Evolutionary conservation across 2,113 vertebrate species (phyloP), one percentile per base, ranked within the genome.

Genomic region (Dicaeum eximium): DNA sequence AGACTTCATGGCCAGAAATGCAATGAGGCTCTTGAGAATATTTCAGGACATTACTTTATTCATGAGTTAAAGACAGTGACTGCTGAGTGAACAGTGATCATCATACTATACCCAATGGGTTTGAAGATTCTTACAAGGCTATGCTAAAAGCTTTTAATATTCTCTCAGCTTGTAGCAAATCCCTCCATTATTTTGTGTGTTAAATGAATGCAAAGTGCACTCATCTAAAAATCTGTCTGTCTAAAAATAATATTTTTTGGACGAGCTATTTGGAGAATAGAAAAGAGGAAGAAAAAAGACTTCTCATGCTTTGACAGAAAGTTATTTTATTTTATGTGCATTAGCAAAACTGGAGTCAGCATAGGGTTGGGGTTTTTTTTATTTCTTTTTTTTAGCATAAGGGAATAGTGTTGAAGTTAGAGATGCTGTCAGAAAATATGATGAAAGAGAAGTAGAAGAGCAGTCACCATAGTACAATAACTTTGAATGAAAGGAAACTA

Each of bases 171-270:
- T 92, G 25, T 42, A 82, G 86, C 67, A 81, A 82, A 91, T 94
- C 45, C 56, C 31, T 87, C 58, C 48, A 86, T 95, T 95, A 94
- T 80, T 88, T 93, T 75, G 27, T 70, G n/a, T 35, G 58, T 71
- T 93, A 90, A 84, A 80, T 84, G 91, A 62, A 64, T 58, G 65
- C 24, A 15, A 95, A 96, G 72, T 93, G 66, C 65, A 90, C 85
- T 94, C 47, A 74, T 70, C 77, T 93, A 86, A 94, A 94, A 93
- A 92, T 88, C 89, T 93, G 20, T 78, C 88, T 86, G 23, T 88
- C 92, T 95, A 93, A 96, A 96, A 95, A 92, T 91, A 96, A 92
- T 81, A 81, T 92, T 97, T 96, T 96, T 86, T 88, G 58, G 83
- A 90, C 12, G 5, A 93, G 31, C 38, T 86, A 65, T 79, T 91